Conservation (phyloP, 1,140 invertebrate species). For the Aphaenogaster ashmeadi region DNA sequence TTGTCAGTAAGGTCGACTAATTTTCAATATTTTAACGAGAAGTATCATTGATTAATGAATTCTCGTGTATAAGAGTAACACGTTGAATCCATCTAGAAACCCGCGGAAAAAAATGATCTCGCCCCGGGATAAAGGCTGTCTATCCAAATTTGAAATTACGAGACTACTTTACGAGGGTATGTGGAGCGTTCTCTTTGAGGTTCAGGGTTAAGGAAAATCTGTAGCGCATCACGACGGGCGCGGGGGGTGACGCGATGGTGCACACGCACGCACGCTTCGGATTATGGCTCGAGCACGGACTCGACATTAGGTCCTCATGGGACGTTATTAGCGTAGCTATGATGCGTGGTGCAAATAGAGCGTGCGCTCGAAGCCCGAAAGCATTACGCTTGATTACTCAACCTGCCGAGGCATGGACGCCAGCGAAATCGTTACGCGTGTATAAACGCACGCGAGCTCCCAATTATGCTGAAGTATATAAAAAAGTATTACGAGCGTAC, state of each 20-base stretch:
- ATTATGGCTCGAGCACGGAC: slow-evolving; percentile 73
- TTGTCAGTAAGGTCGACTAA: too few species aligned
- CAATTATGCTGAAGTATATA: not conserved
- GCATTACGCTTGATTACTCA: slow-evolving; percentile 85
- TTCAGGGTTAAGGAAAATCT: slow-evolving; percentile 36
- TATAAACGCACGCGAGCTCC: slow-evolving; percentile 25
- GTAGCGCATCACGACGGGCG: slow-evolving; percentile 12
- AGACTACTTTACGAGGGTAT: not conserved
- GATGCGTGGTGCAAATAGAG: slow-evolving; percentile 83
- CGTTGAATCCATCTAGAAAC: not conserved
- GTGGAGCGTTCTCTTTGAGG: slow-evolving; percentile 4
- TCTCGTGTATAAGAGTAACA: not conserved
- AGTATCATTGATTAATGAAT: not conserved
- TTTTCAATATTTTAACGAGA: too few species aligned
- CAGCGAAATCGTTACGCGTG: slow-evolving; percentile 28
- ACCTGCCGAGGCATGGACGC: slow-evolving; percentile 77
- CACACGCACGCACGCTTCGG: slow-evolving; percentile 74
- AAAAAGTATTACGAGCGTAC: not conserved
- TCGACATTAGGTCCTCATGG: slow-evolving; percentile 81
- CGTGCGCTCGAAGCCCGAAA: slow-evolving; percentile 81
- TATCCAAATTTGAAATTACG: not conserved
- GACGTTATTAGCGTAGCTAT: slow-evolving; percentile 85
- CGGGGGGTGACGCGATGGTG: not conserved
- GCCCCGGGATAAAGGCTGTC: not conserved
- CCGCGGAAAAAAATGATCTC: not conserved